Base-by-base conservation (phyloP, 2,888 invertebrate genomes). In the Melolontha melolontha region DNA sequence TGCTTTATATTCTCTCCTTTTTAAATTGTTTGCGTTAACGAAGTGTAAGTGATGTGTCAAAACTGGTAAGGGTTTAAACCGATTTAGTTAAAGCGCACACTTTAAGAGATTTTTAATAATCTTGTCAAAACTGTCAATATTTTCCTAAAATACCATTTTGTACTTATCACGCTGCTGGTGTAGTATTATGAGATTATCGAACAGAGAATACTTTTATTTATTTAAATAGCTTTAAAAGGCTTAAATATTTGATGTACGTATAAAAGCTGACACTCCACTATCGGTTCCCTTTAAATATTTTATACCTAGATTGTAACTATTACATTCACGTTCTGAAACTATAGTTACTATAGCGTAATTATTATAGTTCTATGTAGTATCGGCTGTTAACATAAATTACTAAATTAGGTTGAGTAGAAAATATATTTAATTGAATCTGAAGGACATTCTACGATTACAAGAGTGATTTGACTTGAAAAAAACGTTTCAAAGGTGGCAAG, bases 51-150 rank as follows among this genome's bases (percentile, higher is more conserved):
- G 50, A 41, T 44, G 57, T 57, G 57, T 57, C 57, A 57, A 44
- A 57, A 42, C 44, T 29, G 22, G 57, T 10, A 57, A 57, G 57
- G 57, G 57, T 57, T 57, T 57, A 57, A 57, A 42, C 27, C 41
- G 57, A 40, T 44, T 57, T 41, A 57, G 40, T 57, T 16, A 51
- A 29, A 17, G 14, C 17, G 11, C 6, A 51, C 64, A 14, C 41
- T 16, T 40, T 51, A 29, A 29, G 22, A 52, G 42, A 50, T 50
- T 64, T 51, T 64, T 64, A 64, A 64, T 64, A 50, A 64, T 64
- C 51, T 64, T 51, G 64, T 64, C 64, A 64, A 42, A 51, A 14
- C 64, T 64, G 64, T 64, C 64, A 51, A 64, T 64, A 51, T 64
- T 41, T 40, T 14, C 16, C 22, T 49, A 50, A 63, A 63, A 51